Evolutionary conservation across 92 coral and sea anemone genomes (phyloP).

Genomic region (Zoanthus gigantus): DNA sequence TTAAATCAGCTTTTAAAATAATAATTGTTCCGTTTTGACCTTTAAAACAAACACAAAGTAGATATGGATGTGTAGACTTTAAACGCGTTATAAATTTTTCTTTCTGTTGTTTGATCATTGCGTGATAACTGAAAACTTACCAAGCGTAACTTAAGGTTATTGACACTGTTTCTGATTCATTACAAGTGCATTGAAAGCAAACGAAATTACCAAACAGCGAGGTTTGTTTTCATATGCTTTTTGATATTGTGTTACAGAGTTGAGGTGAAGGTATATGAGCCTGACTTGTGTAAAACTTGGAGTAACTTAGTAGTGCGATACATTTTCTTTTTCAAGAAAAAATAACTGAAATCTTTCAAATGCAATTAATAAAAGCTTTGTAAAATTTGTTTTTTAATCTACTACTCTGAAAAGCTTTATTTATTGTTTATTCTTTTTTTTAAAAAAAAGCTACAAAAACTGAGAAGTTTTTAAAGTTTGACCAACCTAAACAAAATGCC

Average conservation of each 20-base stretch:
- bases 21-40: not conserved
- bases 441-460: not conserved
- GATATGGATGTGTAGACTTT: not conserved
- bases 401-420: not conserved
- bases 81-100: not conserved
- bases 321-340: not conserved
- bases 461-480: not conserved
- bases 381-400: not conserved
- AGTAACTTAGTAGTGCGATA: not conserved
- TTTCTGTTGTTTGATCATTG: not conserved
- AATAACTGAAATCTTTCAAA: not conserved
- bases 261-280: not conserved
- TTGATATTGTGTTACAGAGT: not conserved
- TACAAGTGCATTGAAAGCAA: not conserved
- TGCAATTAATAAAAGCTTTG: not conserved
- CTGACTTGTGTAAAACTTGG: not conserved
- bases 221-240: not conserved
- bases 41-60: not conserved
- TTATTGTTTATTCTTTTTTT: not conserved
- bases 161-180: not conserved
- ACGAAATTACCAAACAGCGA: not conserved
- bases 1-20: conserved; percentile 6
- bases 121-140: not conserved
- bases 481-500: not conserved
- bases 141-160: not conserved